Conservation (phyloP, 2,797 vertebrate species). For the Lagodon rhomboides region DNA sequence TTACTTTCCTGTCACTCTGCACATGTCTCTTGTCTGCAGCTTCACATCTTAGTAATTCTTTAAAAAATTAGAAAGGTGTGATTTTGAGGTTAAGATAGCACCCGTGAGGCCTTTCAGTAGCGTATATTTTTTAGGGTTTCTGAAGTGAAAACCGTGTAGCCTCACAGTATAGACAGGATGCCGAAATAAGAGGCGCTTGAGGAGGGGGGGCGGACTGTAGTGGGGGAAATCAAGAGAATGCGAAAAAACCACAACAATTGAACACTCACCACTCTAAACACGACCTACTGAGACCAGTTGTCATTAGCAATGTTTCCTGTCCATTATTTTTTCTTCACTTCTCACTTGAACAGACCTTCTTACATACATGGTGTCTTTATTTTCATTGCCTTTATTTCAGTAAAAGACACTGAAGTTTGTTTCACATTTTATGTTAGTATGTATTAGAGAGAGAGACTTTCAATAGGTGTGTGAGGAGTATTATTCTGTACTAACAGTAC, state of each 20-base stretch:
- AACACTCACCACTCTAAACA: slow-evolving; percentile 52
- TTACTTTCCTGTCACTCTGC: slow-evolving; percentile 55
- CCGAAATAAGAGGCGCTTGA: slow-evolving; percentile 49
- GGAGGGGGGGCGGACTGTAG: slow-evolving; percentile 34
- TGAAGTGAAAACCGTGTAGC: slow-evolving; percentile 29
- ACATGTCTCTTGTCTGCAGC: not conserved
- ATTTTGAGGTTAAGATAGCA: slow-evolving; percentile 65
- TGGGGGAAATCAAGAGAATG: slow-evolving; percentile 59
- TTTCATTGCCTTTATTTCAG: not conserved
- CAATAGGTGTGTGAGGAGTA: not conserved
- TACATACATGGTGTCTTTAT: not conserved
- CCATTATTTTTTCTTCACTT: slow-evolving; percentile 44
- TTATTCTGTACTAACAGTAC: not conserved
- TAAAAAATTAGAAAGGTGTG: slow-evolving; percentile 67
- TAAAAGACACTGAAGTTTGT: not conserved
- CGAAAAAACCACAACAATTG: slow-evolving; percentile 75
- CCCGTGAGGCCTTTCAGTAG: slow-evolving; percentile 18
- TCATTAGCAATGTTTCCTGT: slow-evolving; percentile 61
- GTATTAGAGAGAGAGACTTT: not conserved
- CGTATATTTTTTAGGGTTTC: slow-evolving; percentile 26
- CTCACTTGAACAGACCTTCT: slow-evolving; percentile 16
- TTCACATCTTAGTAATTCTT: not conserved
- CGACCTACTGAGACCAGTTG: slow-evolving; percentile 29
- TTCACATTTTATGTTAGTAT: not conserved
- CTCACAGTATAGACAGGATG: slow-evolving; percentile 71